Conservation (phyloP, 2,797 vertebrate species). For the Xenops minutus region DNA sequence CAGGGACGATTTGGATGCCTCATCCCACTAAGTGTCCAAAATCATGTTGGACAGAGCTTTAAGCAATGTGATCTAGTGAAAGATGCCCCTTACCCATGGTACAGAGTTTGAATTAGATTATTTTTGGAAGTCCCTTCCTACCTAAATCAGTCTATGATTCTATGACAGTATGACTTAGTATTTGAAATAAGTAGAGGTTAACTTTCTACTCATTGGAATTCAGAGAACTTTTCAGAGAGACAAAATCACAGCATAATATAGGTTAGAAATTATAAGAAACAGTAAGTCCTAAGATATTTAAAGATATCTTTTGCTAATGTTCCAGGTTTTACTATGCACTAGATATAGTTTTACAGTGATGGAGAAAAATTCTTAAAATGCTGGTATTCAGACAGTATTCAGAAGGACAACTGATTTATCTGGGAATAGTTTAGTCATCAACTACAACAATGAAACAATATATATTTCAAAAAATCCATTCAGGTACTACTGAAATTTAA, state of each 20-base stretch:
- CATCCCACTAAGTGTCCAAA: background rate
- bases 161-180: background rate
- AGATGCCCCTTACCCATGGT: background rate
- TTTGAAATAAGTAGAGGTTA: background rate
- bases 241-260: background rate
- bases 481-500: background rate
- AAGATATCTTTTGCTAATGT: background rate
- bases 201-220: background rate
- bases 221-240: background rate
- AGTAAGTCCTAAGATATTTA: background rate
- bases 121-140: background rate
- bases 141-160: accelerated
- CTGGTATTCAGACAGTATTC: background rate
- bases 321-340: background rate
- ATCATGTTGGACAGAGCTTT: background rate
- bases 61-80: background rate
- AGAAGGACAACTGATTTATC: background rate
- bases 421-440: background rate
- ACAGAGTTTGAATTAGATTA: background rate
- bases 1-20: background rate
- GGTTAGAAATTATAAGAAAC: background rate
- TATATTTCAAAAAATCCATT: background rate
- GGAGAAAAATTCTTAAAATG: background rate
- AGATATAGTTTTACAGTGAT: background rate
- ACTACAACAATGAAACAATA: background rate